Percentiles rank a stretch among this genome's conserved stretches.
phyloP scores from a whole-genome alignment of 2,113 vertebrate species.

The Hemiscyllium ocellatum region DNA sequence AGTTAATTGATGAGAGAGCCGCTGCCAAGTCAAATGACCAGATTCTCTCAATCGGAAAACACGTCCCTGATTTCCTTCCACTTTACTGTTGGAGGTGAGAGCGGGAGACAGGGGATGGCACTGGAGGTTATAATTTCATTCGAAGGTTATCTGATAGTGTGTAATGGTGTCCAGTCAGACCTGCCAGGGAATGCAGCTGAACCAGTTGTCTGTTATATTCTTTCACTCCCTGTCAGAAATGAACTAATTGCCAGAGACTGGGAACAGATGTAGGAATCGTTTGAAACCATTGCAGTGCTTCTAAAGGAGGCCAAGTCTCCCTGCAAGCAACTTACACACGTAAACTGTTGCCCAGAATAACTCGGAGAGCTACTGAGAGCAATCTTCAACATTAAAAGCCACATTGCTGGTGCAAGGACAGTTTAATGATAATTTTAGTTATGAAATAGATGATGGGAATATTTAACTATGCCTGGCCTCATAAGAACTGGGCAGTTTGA shows the following conservation, averaged over 20 bases:
- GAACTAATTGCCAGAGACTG: background rate
- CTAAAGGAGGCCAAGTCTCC: conserved; percentile 2
- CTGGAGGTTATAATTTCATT: background rate
- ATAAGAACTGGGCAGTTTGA: background rate
- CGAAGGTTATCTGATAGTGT: background rate
- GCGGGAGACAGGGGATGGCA: too few species aligned
- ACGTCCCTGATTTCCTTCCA: background rate
- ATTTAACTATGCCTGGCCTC: background rate
- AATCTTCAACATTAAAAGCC: background rate
- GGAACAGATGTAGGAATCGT: background rate
- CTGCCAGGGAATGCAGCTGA: background rate
- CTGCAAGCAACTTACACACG: background rate
- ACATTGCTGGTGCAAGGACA: background rate
- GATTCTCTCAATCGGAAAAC: background rate
- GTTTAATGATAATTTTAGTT: background rate
- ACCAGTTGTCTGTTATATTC: background rate
- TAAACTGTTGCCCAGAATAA: background rate
- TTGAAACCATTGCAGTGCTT: background rate
- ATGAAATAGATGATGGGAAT: background rate
- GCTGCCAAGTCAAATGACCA: background rate
- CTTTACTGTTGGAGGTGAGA: background rate
- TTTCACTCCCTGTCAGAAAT: background rate
- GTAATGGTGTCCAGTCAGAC: background rate
- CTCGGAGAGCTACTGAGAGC: background rate
- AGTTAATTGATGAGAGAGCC: background rate